Base-by-base conservation (phyloP, 1,140 invertebrate species). In the Drepana arcuata region DNA sequence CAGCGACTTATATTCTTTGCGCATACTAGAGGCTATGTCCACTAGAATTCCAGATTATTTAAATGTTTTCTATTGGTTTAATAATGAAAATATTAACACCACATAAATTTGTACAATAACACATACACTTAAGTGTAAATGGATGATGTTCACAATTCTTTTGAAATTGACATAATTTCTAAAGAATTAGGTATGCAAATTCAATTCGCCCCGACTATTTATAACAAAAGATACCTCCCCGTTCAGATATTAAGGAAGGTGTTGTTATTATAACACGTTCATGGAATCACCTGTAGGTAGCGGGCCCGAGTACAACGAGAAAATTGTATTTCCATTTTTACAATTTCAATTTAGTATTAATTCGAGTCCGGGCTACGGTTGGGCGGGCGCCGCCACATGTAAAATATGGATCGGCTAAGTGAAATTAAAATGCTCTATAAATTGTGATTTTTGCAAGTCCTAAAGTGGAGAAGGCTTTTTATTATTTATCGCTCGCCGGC, bases 261-360 rank as follows among this genome's bases (percentile, higher is more conserved):
- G 55, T 64, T 70, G 56, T 70, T 67, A 71, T 66, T 61, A 64
- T 75, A 69, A 69, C 62, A 69, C 60, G 60, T 73, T 62, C 54
- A 62, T 67, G 60, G 62, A 60, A 68, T 56, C 64, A 72, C 54
- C 61, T 61, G 52, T 51, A 74, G 63, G 63, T 56, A 59, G 56
- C 46, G 56, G 34, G 56, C 45, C 47, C 52, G 56, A 27, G 52
- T 69, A 74, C 65, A 71, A 65, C 60, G 74, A 73, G 72, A 81
- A 81, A 81, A 81, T 75, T 75, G 74, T 81, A 81, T 81, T 79
- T 82, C 69, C 74, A 82, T 82, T 82, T 82, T 82, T 78, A 82
- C 78, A 78, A 82, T 82, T 82, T 79, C 78, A 82, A 82, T 82
- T 82, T 79, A 78, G 74, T 78, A 82, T 79, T 82, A 82, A 82